A percentile compares a stretch with the other conserved stretches of the same genome.
Evolutionary conservation across 2,113 vertebrate species (phyloP).

Genomic region (Ramphastos sulfuratus): DNA sequence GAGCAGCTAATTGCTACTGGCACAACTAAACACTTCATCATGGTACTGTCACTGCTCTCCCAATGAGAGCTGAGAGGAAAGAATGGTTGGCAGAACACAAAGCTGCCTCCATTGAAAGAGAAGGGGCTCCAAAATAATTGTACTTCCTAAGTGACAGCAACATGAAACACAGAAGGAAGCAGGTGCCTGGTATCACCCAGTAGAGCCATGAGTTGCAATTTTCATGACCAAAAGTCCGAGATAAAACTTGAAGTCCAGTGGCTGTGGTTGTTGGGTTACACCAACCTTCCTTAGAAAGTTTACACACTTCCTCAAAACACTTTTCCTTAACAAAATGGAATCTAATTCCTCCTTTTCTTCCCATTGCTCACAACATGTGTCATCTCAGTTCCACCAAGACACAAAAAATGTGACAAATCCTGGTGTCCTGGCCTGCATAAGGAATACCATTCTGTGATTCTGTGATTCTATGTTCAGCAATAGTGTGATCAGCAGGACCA

Average conservation of each 20-base stretch:
- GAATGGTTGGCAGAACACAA: not conserved
- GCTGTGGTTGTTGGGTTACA: accelerated
- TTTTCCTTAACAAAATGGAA: not conserved
- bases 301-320: not conserved
- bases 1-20: slow-evolving; percentile 3
- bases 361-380: not conserved
- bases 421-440: too few relatives aligned
- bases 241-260: not conserved
- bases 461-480: too few relatives aligned
- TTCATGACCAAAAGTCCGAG: not conserved
- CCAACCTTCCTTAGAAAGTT: not conserved
- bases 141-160: not conserved
- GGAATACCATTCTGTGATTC: too few relatives aligned
- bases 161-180: not conserved
- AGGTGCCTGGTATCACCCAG: accelerated
- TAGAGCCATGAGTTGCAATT: not conserved
- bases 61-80: not conserved
- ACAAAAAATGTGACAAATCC: not conserved
- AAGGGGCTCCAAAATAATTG: not conserved
- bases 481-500: too few relatives aligned
- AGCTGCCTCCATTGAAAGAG: not conserved
- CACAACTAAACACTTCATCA: not conserved
- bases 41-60: not conserved
- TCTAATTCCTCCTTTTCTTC: not conserved
- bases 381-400: not conserved